Base-by-base conservation (phyloP, 2,113 vertebrate genomes). In the Panthera uncia region DNA sequence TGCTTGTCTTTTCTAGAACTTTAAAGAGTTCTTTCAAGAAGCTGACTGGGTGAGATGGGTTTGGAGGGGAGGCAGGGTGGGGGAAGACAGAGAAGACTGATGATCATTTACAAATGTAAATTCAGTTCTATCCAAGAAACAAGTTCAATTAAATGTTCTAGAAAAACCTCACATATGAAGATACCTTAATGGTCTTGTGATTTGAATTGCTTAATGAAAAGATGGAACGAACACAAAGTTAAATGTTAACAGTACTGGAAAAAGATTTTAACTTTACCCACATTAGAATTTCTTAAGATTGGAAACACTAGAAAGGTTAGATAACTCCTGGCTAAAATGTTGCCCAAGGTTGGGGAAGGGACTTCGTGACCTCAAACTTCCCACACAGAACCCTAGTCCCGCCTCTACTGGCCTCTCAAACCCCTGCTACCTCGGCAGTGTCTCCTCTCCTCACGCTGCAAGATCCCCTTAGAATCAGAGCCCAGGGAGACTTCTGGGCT, bases 1-100 rank as follows among this genome's bases (percentile, higher is more conserved):
- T 94, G 74, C 71, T 95, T 91, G 45, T 45, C 87, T 83, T 95
- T 91, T 93, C 76, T 69, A 93, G 45, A 84, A 91, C 38, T 91
- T 95, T 87, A 65, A 61, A 55, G 10, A 61, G 57, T 50, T 74
- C 45, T 94, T 84, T 81, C 38, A 61, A 96, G 48, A 86, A 36
- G 31, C 27, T 74, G 36, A 63, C 7, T 29, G 29, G 38, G 36
- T 83, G 63, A 87, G 6, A 23, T 55, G 33, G 48, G 27, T 86
- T 55, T 65, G 33, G 1, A 48, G 6, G 16, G 23, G 7, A 79
- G 85, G 36, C 25, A 33, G n/a, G n/a, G 7, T 23, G 11, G 45
- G 38, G 57, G 21, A 85, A 74, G 80, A 79, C 9, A 7, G 36
- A 55, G 8, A 63, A 63, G 25, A 10, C 29, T 31, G 55, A 68